Evolutionary conservation across 2,888 invertebrate species (phyloP), one percentile per base, ranked within the genome.

Genomic region (Aleiodes testaceus): DNA sequence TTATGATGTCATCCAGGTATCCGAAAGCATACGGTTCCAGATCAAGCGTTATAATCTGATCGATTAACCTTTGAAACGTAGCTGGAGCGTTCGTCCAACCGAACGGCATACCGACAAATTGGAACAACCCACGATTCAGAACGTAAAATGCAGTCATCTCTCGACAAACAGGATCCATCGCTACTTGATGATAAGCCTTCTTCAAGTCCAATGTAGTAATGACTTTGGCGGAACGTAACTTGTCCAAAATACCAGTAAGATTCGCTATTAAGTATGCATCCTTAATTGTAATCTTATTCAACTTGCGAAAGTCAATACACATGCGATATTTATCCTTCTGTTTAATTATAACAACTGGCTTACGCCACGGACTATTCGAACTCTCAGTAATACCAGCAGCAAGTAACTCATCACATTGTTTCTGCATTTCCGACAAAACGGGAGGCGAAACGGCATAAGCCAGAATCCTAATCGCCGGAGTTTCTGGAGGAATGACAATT

Each of bases 111-210:
- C 77, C 69, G 6, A 64, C 72, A 53, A 83, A 84, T 18, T 83
- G 77, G 53, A 73, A 82, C 71, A 77, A 71, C 4, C 81, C 81
- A 14, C 76, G 61, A 16, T 72, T 73, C 0, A 80, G 81, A 30
- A 82, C 77, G 0, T 77, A 75, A 52, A 83, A 85, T 0, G 83
- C 82, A 3, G 83, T 83, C 11, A 75, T 71, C 16, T 76, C 74
- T 3, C 75, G 50, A 11, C 18, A 77, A 1, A 59, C 61, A 14
- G 72, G 70, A 7, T 63, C 74, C 68, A 79, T 61, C 4, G 79
- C 79, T 50, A 84, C 75, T 66, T 84, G 82, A 66, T 75, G 78
- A 68, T 80, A 84, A 3, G 81, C 83, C n/a, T 75, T 74, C 45
- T 75, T 79, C 22, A 79, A 65, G 72, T 85, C 85, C 0, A 85